Evolutionary conservation across 2,113 vertebrate genomes (phyloP).

Genomic region (Hepsetus odoe): DNA sequence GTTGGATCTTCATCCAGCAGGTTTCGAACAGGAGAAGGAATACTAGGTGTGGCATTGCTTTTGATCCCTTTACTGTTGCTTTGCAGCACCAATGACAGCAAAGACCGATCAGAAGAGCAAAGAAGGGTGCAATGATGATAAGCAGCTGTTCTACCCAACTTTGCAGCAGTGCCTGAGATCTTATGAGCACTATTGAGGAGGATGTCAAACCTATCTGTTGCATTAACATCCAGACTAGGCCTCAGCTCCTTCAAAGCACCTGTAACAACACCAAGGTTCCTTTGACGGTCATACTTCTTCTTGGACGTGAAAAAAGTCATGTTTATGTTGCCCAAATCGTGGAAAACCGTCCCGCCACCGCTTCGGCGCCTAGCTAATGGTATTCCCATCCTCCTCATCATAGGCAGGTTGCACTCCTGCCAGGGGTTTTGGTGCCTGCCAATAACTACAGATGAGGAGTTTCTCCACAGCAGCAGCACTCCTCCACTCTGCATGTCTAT

Average conservation of each 20-base stretch:
- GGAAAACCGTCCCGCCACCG: constrained; percentile 94
- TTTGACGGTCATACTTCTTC: constrained; percentile 82
- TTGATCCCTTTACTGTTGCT: constrained; percentile 82
- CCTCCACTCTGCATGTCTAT: constrained; percentile 76
- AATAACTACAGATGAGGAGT: constrained; percentile 85
- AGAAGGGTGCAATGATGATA: constrained; percentile 96
- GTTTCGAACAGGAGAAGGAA: constrained; percentile 84
- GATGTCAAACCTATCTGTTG: constrained; percentile 86
- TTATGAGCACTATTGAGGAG: constrained; percentile 84
- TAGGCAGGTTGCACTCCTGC: constrained; percentile 85
- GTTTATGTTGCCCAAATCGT: constrained; percentile 96
- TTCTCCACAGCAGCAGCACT: constrained; percentile 89
- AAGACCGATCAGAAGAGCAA: constrained; percentile 75
- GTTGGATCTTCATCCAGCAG: constrained; percentile 83
- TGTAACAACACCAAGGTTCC: constrained; percentile 85
- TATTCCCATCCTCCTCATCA: constrained; percentile 78
- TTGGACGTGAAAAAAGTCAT: constrained; percentile 92
- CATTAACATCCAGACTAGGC: constrained; percentile 79
- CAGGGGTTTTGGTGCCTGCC: constrained; percentile 97
- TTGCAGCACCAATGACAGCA: constrained; percentile 79
- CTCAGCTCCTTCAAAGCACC: constrained; percentile 78
- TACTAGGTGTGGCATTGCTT: constrained; percentile 90
- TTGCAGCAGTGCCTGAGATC: constrained; percentile 92
- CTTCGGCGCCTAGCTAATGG: constrained; percentile 88
- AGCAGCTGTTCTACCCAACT: constrained; percentile 83